These are phyloP conservation scores for Poeciliopsis paucimaculata DNA, from an alignment of 2,797 vertebrate species.

Conservation along the genomic window DNA sequence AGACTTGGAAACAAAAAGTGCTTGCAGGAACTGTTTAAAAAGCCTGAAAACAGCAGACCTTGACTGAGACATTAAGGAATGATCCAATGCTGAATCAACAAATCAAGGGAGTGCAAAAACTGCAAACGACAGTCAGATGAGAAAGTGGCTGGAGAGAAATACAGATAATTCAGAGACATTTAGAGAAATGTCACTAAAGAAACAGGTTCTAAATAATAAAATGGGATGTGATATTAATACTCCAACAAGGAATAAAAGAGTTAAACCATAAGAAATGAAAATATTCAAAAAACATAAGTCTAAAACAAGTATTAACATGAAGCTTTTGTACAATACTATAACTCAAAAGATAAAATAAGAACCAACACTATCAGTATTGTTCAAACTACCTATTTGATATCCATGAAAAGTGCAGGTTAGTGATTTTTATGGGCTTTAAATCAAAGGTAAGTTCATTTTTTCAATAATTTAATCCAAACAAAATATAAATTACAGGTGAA, in stretches of 20 bases:
- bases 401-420: slow-evolving; percentile 22
- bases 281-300: background rate
- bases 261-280: background rate
- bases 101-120: background rate
- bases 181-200: background rate
- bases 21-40: slow-evolving; percentile 10
- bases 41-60: slow-evolving; percentile 1
- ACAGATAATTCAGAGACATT: background rate
- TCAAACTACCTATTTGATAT: slow-evolving; percentile 19
- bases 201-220: background rate
- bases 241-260: background rate
- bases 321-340: background rate
- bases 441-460: slow-evolving; percentile 1
- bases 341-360: background rate
- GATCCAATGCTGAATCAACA: background rate
- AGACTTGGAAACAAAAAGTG: background rate
- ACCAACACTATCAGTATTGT: background rate
- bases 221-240: background rate
- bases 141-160: background rate
- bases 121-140: background rate
- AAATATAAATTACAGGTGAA: background rate
- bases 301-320: background rate
- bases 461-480: background rate
- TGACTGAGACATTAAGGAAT: background rate
- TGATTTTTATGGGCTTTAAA: slow-evolving; percentile 23